Base-by-base conservation (phyloP, 1,140 invertebrate species). In the Lepidurus couesii region DNA sequence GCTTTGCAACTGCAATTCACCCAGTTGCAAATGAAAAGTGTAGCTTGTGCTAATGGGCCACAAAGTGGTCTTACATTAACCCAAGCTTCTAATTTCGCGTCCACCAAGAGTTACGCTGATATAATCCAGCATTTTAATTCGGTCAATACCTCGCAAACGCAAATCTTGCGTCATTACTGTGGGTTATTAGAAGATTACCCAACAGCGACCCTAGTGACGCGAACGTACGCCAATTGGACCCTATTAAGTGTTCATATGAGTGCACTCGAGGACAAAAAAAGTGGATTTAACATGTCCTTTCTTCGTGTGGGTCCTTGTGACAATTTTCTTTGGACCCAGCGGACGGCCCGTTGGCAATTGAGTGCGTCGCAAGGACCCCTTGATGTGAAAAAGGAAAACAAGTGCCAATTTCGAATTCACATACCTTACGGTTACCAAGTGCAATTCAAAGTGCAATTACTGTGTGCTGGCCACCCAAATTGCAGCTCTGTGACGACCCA, bases 371-470 rank as follows among this genome's bases (percentile, higher is more conserved):
- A 21, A 13, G 21, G 21, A 7, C 16, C 7, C 16, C 53, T 65
- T 21, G 53, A 65, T 16, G 13, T 7, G 6, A 13, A 9, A 21
- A 65, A 65, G 53, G 6, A 0, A 65, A 65, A 10, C 7, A 10
- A 65, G 53, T 65, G 53, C 53, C 53, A 65, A 65, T 65, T 65
- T 65, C 53, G 21, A 21, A 65, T 65, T 65, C 53, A 65, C 21
- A n/a, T 65, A 65, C 53, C 53, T 11, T 65, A n/a, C 53, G 53
- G 53, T 13, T 65, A 65, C n/a, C 53, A 65, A 65, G 13, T 16
- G n/a, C 53, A 65, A 65, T 65, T 65, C 53, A 65, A 65, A 65
- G 53, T 65, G 53, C 53, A 65, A 65, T 65, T 65, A 65, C 16
- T 65, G 53, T 65, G 53, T 65, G n/a, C 53, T 65, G 53, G 21